These are phyloP conservation scores for Diacarnus erythraeanus DNA, from an alignment of 37 sponge, comb jelly and placozoan genomes.

Conservation along the genomic window DNA sequence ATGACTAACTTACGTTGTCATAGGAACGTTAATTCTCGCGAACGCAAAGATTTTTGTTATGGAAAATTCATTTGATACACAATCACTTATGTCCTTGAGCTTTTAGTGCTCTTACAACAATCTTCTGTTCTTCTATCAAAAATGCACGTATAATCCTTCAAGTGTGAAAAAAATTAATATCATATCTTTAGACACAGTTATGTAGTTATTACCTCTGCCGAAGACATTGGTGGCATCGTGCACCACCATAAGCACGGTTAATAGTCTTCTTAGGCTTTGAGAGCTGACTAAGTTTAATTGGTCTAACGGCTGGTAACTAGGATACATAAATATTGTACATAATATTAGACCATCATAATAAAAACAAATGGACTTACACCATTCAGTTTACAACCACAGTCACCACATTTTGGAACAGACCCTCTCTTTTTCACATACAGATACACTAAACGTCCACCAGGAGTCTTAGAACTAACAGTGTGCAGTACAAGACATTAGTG, in stretches of 20 bases:
- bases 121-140: constrained; percentile 96
- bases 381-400: constrained; percentile 62
- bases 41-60: not conserved
- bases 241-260: constrained; percentile 86
- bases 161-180: not conserved
- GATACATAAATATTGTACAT: not conserved
- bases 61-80: not conserved
- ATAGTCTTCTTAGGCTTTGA: constrained; percentile 87
- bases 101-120: constrained; percentile 84
- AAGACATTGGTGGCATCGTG: constrained; percentile 66
- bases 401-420: constrained; percentile 71
- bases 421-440: constrained; percentile 85
- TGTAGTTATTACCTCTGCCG: constrained; percentile 57
- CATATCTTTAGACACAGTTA: not conserved
- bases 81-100: constrained; percentile 9
- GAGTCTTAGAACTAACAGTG: constrained; percentile 87
- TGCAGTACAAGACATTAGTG: too few species aligned
- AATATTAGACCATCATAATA: not conserved
- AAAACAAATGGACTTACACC: constrained; percentile 58
- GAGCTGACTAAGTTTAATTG: constrained; percentile 72
- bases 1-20: not conserved
- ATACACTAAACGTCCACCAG: constrained; percentile 92
- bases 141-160: constrained; percentile 92
- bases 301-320: constrained; percentile 82
- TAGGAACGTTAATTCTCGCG: not conserved